Evolutionary conservation across 2,888 invertebrate species (phyloP), one percentile per base, ranked within the genome.

Genomic region (Rhorus exstirpatorius): DNA sequence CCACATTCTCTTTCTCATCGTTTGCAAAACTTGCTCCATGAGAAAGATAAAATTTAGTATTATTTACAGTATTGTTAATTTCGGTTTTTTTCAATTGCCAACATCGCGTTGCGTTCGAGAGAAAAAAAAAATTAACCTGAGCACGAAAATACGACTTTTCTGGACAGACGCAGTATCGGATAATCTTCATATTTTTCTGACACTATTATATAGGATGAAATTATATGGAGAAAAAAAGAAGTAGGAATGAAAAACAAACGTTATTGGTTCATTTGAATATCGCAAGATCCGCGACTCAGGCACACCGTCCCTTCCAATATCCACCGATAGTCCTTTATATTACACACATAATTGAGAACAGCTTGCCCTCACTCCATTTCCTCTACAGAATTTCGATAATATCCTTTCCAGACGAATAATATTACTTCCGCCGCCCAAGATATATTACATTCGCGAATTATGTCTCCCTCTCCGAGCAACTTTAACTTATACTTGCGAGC

Each of bases 191-290:
- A 58, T 44, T 44, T 26, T 17, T 46, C 74, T 12, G 58, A 44
- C 7, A 6, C 31, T 31, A 6, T 31, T 31, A 31, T 31, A 31
- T 31, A 61, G 70, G 60, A 79, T 67, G 83, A 89, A 87, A 89
- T 90, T 89, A 87, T 88, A 90, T 88, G 86, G 58, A 72, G 79
- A 83, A 75, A 41, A 72, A 81, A 83, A 75, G 38, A 41, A 63
- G 12, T 8, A 35, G 41, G 26, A 38, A 55, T 68, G 31, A 79
- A 87, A 72, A 89, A 87, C 85, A 87, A 70, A 76, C 76, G 86
- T 86, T 90, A 89, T 90, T 87, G 88, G 83, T 87, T 90, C 86
- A 87, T 90, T 90, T 87, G 87, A 90, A 89, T 90, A 90, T 88
- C 80, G 83, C 83, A 58, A 83, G 79, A 87, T 84, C 76, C 81